A percentile compares a stretch with the other conserved stretches of the same genome.
Evolutionary conservation across 2,797 vertebrate genomes (phyloP).

Genomic region (Tenualosa thibaudeaui): DNA sequence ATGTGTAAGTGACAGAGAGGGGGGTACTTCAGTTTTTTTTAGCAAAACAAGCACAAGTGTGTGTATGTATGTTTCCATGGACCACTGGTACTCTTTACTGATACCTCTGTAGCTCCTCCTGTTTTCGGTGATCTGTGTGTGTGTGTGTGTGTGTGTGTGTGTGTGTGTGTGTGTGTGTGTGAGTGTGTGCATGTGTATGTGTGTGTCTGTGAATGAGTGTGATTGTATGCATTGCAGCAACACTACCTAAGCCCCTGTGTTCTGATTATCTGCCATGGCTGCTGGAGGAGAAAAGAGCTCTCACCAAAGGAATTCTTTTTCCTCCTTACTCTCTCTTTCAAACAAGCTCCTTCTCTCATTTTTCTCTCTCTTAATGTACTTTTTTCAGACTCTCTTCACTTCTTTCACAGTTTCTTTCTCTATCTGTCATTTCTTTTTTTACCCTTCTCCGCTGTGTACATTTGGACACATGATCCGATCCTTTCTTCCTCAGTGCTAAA

Average conservation of each 20-base stretch:
- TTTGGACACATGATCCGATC: neutral
- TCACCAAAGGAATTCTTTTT: neutral
- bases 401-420: neutral
- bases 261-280: constrained; percentile 50
- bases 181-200: neutral
- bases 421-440: neutral
- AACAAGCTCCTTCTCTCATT: neutral
- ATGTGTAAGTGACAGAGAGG: neutral
- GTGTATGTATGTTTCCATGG: too few species aligned
- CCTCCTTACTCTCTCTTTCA: neutral
- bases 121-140: too few species aligned
- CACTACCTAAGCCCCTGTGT: constrained; percentile 37
- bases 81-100: too few species aligned
- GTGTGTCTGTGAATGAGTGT: neutral
- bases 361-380: neutral
- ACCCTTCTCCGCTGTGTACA: neutral
- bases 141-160: too few species aligned
- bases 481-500: neutral
- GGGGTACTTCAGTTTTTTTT: too few species aligned
- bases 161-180: too few species aligned
- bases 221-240: constrained; percentile 26
- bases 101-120: too few species aligned
- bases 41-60: too few species aligned
- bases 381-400: neutral
- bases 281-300: constrained; percentile 33